phyloP scores from a whole-genome alignment of 1,140 invertebrate genomes.

The Lordiphosa stackelbergi region DNA sequence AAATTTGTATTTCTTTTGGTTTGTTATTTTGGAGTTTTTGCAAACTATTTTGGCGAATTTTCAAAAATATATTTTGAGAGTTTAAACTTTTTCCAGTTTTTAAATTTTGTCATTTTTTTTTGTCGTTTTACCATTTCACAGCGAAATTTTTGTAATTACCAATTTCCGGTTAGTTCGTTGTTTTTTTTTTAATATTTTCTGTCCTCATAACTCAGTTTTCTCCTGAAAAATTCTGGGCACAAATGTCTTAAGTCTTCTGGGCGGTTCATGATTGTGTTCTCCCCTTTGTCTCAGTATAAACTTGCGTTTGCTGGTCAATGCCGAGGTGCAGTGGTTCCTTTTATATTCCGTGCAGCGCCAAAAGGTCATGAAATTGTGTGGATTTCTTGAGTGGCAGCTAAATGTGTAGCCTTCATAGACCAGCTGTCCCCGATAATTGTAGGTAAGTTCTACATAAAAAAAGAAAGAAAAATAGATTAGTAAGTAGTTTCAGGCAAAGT shows the following conservation, averaged over 20 bases:
- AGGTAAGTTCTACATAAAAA: slow-evolving; percentile 36
- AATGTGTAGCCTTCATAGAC: slow-evolving; percentile 47
- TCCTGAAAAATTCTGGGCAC: slow-evolving; percentile 34
- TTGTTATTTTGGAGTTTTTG: no score
- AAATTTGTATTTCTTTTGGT: no score
- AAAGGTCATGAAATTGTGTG: slow-evolving; percentile 32
- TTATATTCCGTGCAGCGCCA: slow-evolving; percentile 62
- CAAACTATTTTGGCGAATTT: no score
- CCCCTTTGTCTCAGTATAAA: slow-evolving; percentile 22
- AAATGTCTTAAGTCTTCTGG: slow-evolving; percentile 44
- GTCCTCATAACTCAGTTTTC: no score
- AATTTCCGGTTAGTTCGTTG: no score
- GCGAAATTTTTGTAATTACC: no score
- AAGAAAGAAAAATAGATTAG: slow-evolving; percentile 1
- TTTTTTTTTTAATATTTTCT: no score
- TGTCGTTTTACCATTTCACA: no score
- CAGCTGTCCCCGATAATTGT: slow-evolving; percentile 65
- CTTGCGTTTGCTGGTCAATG: slow-evolving; percentile 51
- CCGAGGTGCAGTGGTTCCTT: slow-evolving; percentile 40
- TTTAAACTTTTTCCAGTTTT: no score
- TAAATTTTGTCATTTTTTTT: no score
- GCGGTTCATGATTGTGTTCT: slow-evolving; percentile 53
- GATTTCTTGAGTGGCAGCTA: slow-evolving; percentile 41
- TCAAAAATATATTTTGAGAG: no score
- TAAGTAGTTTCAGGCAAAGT: not conserved